Evolutionary conservation across 2,113 vertebrate genomes (phyloP), one percentile per base, ranked within the genome.

Genomic region (Podarcis raffonei): DNA sequence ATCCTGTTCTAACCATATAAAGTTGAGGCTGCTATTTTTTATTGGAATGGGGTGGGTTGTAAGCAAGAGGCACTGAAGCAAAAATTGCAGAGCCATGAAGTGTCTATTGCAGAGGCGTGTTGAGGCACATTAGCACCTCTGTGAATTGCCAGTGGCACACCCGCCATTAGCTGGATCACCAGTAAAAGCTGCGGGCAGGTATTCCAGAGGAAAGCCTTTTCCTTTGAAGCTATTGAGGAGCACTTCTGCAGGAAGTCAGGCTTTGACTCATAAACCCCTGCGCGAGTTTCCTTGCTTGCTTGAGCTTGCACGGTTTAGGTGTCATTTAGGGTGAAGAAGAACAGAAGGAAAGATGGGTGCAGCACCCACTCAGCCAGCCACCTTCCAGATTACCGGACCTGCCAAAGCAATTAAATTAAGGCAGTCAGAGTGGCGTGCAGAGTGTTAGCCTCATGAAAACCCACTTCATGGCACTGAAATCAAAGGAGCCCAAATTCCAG

Each of bases 281-380:
- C 1, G 0, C 39, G 81, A 76, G 89, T 62, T 87, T 48, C 37
- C 84, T 37, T 75, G 4, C 53, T 83, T 66, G 80, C 65, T 69
- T 72, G 69, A 66, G 57, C 65, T 92, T 0, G 0, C 0, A 0
- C 3, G 42, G 81, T 77, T 89, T 1, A 0, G 75, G 1, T 81
- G 69, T 83, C 82, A 2, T 30, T 8, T 85, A 53, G 75, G 62
- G 42, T 37, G 9, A 30, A n/a, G 22, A 30, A 30, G 37, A 32
- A 37, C 13, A 4, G 30, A 15, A 11, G 18, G 25, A 4, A 27
- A 25, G 69, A 68, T 13, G 27, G 37, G 57, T n/a, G 39, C 48
- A 32, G 6, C 30, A 22, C 35, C 15, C 3, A 16, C 53, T 66
- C 27, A 35, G 30, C 57, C 74, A 23, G 48, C 62, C 39, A 30